Conservation (phyloP, 2,113 vertebrate genomes). For the Epinephelus moara region DNA sequence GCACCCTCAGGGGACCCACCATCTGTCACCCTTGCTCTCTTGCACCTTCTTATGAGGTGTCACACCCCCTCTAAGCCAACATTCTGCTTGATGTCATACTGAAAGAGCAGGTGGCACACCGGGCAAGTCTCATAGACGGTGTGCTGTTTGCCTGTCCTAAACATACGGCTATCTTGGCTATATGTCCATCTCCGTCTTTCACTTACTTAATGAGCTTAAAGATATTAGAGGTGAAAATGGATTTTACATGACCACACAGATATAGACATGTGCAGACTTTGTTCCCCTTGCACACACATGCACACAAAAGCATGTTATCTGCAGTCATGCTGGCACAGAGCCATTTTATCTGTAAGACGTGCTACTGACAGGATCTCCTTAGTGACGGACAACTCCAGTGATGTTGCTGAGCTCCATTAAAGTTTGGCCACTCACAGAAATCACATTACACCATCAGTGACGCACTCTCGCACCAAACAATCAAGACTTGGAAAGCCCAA, state of each 20-base stretch:
- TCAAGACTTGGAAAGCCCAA: slow-evolving; percentile 15
- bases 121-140: too few species aligned
- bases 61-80: slow-evolving; percentile 41
- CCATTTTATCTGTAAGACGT: slow-evolving; percentile 54
- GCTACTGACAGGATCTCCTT: slow-evolving; percentile 44
- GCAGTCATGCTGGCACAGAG: slow-evolving; percentile 21
- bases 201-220: slow-evolving; percentile 22
- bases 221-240: neutral
- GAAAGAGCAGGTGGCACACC: slow-evolving; percentile 38
- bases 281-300: neutral
- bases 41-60: slow-evolving; percentile 66
- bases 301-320: slow-evolving; percentile 39
- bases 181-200: slow-evolving; percentile 15
- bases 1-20: slow-evolving; percentile 54
- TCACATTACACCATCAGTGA: slow-evolving; percentile 67
- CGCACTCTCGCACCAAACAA: slow-evolving; percentile 17
- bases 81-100: slow-evolving; percentile 68
- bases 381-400: slow-evolving; percentile 35
- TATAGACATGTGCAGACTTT: neutral
- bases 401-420: slow-evolving; percentile 54
- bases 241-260: slow-evolving; percentile 16
- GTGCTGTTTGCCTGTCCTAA: slow-evolving; percentile 21
- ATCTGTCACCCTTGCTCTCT: slow-evolving; percentile 66
- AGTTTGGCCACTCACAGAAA: slow-evolving; percentile 52
- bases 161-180: slow-evolving; percentile 6